Conservation (phyloP, 2,888 invertebrate genomes). For the Trissoscelio sp. region DNA sequence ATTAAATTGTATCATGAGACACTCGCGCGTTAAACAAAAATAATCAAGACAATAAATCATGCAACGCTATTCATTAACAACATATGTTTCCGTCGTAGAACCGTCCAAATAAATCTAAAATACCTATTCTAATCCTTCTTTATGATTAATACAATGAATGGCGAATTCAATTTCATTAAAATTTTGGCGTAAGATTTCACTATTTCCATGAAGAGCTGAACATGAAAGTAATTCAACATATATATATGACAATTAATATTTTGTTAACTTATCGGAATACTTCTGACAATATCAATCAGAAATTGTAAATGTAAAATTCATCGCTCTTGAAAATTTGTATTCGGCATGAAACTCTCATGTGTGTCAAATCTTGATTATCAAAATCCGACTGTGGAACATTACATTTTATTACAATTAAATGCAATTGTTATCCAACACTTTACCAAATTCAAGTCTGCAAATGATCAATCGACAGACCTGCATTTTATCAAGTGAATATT, state of each 20-base stretch:
- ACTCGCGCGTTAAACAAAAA: constrained; percentile 38
- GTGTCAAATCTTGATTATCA: constrained; percentile 27
- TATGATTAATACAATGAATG: background rate
- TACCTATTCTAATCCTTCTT: background rate
- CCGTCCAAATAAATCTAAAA: background rate
- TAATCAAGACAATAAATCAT: constrained; percentile 34
- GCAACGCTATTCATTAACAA: constrained; percentile 29
- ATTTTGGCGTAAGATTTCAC: constrained; percentile 29
- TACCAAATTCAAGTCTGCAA: constrained; percentile 11
- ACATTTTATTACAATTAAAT: constrained; percentile 32
- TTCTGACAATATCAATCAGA: constrained; percentile 3
- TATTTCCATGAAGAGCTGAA: constrained; percentile 42
- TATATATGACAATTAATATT: constrained; percentile 36
- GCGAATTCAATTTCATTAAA: background rate
- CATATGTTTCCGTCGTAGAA: constrained; percentile 1
- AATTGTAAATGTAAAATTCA: constrained; percentile 5
- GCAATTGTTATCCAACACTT: constrained; percentile 30
- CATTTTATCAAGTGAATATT: constrained; percentile 14
- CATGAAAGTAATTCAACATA: constrained; percentile 31
- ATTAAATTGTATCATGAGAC: constrained; percentile 34
- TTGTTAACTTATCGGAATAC: constrained; percentile 10
- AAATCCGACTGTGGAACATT: constrained; percentile 36
- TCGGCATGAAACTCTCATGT: constrained; percentile 22
- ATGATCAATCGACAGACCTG: constrained; percentile 3
- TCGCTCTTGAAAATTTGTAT: constrained; percentile 15